Evolutionary conservation across 2,113 vertebrate genomes (phyloP), one percentile per base, ranked within the genome.

Genomic region (Pseudorhombus dupliciocellatus): DNA sequence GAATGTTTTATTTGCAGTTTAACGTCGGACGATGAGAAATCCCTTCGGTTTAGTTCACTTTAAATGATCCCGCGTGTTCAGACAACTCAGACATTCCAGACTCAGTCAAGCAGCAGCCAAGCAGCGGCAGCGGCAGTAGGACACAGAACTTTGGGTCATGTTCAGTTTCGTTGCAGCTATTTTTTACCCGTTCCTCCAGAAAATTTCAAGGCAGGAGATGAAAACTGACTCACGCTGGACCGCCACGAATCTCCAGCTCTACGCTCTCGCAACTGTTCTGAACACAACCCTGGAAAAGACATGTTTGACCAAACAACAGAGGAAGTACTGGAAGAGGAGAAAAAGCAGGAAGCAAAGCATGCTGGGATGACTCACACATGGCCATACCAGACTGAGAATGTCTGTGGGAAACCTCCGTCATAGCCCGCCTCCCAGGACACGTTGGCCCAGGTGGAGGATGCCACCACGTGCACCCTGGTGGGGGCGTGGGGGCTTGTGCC

Each of bases 381-480:
- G 95, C 97, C 97, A 90, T 99, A 99, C 98, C 97, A 99, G 95
- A 99, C 98, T 96, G 97, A 98, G 94, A 98, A 98, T 95, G 96
- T 97, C 96, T 99, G 97, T 93, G 96, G 96, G 9, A 94, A 97
- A 91, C 97, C 97, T 87, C 97, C 97, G n/a, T 98, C 95, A 51
- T 99, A 99, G 93, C 94, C 92, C 14, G 93, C 92, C 85, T 96
- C 97, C 97, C 97, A 99, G 84, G 97, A 97, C 86, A 98, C 94
- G 8, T 99, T 99, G 90, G 96, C 97, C 85, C 95, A 96, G 92
- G 94, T 97, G 94, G 97, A 95, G 89, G 96, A 96, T 54, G 92
- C 95, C 78, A 90, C 90, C 24, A 96, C 95, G 14, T 93, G 95
- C 89, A 99, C 90, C 25, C 91, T 92, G 90, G 93, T 92, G 0